Evolutionary conservation across 1,140 invertebrate genomes (phyloP), one percentile per base, ranked within the genome.

Genomic region (Drosophila melanica): DNA sequence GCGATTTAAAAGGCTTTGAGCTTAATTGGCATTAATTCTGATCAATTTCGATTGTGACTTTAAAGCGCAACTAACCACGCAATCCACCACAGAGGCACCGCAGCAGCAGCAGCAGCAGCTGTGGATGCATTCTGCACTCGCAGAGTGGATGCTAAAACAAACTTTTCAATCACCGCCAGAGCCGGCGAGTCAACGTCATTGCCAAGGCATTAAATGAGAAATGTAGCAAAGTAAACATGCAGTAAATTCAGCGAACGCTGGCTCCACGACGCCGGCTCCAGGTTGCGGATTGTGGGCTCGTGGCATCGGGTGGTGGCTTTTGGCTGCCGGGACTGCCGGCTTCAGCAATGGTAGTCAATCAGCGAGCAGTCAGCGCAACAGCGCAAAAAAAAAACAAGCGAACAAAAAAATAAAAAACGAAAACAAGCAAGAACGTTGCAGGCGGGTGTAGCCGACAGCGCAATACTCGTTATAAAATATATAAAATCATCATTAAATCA

Each of bases 121-220:
- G 11, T 59, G 27, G 33, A 12, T 39, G 10, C 44, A 33, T 10
- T 14, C 5, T 0, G 8, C 9, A 47, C n/a, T 3, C 11, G n/a
- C 18, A 12, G 37, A 18, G 23, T 20, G 59, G 73, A 71, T 37
- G 76, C 63, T 57, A 81, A 63, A 77, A 63, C 60, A 75, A 82
- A 81, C 79, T 81, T 82, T 82, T 81, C 79, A 82, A 82, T 82
- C 79, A 81, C 75, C 75, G 70, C 69, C 78, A 75, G 58, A 57
- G 59, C 47, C 59, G 65, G 65, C 72, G 59, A 63, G 57, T 62
- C 57, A 81, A 77, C 78, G 77, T 79, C 77, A 79, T 79, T 79
- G 77, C 77, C 77, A 79, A 74, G 59, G 70, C 69, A 81, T 77
- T 81, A 81, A 81, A 81, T 81, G 79, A 81, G 60, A 81, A 81